Conservation (phyloP, 2,113 vertebrate species). For the Apteryx mantelli region DNA sequence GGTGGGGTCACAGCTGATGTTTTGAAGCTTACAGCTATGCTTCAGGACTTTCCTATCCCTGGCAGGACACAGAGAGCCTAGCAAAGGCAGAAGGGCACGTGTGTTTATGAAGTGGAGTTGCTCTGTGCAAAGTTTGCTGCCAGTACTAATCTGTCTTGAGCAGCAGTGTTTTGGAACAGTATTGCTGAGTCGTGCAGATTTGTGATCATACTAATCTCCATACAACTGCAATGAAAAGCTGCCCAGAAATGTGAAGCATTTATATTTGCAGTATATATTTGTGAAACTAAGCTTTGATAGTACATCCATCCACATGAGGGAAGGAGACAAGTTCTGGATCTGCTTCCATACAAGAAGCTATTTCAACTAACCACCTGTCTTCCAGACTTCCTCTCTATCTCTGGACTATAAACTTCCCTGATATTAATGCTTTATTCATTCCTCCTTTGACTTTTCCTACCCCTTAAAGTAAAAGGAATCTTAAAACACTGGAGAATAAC, state of each 20-base stretch:
- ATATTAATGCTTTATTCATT: not conserved
- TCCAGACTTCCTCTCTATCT: not conserved
- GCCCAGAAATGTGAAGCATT: not conserved
- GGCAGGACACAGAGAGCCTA: not conserved
- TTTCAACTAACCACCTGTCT: not conserved
- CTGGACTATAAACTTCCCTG: not conserved
- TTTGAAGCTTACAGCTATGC: not conserved
- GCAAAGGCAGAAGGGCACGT: not conserved
- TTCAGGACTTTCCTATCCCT: not conserved
- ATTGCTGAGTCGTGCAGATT: not conserved
- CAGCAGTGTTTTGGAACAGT: conserved; percentile 36
- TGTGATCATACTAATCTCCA: not conserved
- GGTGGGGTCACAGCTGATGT: not conserved
- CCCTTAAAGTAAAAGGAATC: not conserved
- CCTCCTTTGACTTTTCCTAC: not conserved
- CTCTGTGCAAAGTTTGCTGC: conserved; percentile 5
- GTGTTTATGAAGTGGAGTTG: conserved; percentile 20
- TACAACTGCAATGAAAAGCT: not conserved
- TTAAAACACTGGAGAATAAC: not conserved
- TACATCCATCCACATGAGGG: not conserved
- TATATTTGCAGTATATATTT: not conserved
- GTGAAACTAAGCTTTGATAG: not conserved
- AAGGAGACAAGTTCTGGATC: not conserved
- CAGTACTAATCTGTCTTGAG: not conserved
- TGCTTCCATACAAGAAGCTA: not conserved